Conservation (phyloP, 2,113 vertebrate species). For the Colistium nudipinnis region DNA sequence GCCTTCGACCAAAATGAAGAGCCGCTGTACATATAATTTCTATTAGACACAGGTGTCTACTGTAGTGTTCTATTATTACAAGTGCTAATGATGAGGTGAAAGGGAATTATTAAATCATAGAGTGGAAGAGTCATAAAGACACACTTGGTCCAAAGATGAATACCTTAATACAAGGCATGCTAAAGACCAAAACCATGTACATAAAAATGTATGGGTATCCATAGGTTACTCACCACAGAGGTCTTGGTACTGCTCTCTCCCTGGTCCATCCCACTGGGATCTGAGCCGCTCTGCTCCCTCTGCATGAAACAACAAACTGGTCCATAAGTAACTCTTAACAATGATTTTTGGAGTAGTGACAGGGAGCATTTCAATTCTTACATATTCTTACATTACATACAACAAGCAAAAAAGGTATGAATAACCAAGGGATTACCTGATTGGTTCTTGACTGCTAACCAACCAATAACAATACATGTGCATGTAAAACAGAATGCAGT, state of each 20-base stretch:
- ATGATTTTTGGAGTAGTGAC: neutral
- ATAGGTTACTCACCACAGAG: constrained; percentile 76
- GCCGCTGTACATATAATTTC: neutral
- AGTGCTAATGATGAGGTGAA: constrained; percentile 8
- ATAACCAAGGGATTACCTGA: too few relatives aligned
- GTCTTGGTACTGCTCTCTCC: constrained; percentile 55
- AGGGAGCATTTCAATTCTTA: too few relatives aligned
- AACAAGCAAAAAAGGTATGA: neutral
- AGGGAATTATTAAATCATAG: neutral
- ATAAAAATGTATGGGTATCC: neutral
- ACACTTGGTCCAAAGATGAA: neutral
- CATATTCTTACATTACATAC: neutral
- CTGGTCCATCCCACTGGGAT: constrained; percentile 72
- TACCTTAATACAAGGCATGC: neutral
- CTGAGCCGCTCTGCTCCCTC: constrained; percentile 72
- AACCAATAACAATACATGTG: neutral
- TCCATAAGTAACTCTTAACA: constrained; percentile 1
- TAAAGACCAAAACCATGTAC: neutral
- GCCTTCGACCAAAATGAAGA: too few relatives aligned
- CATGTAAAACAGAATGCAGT: neutral
- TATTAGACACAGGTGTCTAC: neutral
- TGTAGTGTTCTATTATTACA: neutral
- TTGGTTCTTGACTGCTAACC: too few relatives aligned
- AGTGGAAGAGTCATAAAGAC: neutral
- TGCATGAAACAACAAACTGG: constrained; percentile 67